Evolutionary conservation across 2,113 vertebrate genomes (phyloP), one percentile per base, ranked within the genome.

Genomic region (Hyla sarda): DNA sequence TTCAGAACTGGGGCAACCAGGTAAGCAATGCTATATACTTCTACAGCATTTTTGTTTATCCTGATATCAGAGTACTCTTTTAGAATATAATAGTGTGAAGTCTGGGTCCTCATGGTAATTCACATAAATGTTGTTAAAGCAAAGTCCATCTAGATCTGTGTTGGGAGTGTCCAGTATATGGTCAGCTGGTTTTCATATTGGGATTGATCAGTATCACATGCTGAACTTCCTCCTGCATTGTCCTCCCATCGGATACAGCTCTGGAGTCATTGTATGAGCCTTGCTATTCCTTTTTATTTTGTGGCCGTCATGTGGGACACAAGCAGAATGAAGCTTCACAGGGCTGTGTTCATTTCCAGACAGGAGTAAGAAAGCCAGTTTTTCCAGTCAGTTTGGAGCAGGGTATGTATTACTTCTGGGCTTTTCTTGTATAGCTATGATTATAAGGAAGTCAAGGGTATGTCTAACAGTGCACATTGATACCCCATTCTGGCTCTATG

Each of bases 151-250:
- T 48, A 37, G 19, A 0, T 34, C 50, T 12, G 5, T 54, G 11
- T 28, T 34, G 12, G 75, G 74, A 19, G 21, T 47, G 23, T 48
- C 32, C 58, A 12, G 12, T 47, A 45, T 30, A 28, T 82, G n/a
- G 60, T 82, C 60, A 67, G 60, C 37, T 82, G 34, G 58, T 25
- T 21, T 30, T 58, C 32, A 11, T 82, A 21, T 32, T 71, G n/a
- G 48, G 45, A 11, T 52, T 82, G 65, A 71, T 82, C n/a, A 45
- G 16, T n/a, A 50, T 82, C 62, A 82, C 62, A 82, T 82, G 81
- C 37, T 81, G 47, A 23, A 81, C 45, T 82, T 82, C 60, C 60
- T 69, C 16, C 67, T 25, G 28, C 21, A n/a, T 11, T 41, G 58
- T 34, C 30, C 32, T 37, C 19, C 21, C 32, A 14, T 28, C 8